phyloP scores from a whole-genome alignment of 2,797 vertebrate species.

The Chelonia mydas region DNA sequence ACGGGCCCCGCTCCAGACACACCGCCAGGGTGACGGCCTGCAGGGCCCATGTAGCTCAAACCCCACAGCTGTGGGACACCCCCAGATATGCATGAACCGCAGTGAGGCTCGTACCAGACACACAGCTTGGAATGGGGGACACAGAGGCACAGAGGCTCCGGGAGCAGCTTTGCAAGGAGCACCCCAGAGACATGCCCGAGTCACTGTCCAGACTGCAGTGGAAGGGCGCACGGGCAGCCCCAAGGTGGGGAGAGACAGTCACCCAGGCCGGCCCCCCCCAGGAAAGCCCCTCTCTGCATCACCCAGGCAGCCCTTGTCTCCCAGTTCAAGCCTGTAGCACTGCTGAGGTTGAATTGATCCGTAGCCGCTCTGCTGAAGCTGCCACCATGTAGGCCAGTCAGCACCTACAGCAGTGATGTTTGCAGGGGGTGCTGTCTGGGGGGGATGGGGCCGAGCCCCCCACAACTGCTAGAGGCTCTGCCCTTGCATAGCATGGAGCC shows the following conservation, averaged over 20 bases:
- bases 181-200: accelerated
- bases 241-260: too few species aligned
- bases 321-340: neutral
- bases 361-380: too few species aligned
- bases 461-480: neutral
- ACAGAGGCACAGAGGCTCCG: too few species aligned
- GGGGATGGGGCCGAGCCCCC: neutral
- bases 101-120: too few species aligned
- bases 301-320: neutral
- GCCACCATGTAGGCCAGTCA: too few species aligned
- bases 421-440: neutral
- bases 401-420: neutral
- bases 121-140: too few species aligned
- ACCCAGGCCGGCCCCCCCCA: neutral
- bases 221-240: neutral
- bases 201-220: neutral
- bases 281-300: neutral
- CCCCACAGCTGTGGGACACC: too few species aligned
- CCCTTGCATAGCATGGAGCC: neutral
- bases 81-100: too few species aligned
- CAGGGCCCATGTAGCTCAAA: neutral
- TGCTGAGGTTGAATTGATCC: too few species aligned
- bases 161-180: neutral
- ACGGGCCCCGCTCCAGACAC: neutral
- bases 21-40: accelerated